Conservation (phyloP, 2,888 invertebrate species). For the Empis stercorea region DNA sequence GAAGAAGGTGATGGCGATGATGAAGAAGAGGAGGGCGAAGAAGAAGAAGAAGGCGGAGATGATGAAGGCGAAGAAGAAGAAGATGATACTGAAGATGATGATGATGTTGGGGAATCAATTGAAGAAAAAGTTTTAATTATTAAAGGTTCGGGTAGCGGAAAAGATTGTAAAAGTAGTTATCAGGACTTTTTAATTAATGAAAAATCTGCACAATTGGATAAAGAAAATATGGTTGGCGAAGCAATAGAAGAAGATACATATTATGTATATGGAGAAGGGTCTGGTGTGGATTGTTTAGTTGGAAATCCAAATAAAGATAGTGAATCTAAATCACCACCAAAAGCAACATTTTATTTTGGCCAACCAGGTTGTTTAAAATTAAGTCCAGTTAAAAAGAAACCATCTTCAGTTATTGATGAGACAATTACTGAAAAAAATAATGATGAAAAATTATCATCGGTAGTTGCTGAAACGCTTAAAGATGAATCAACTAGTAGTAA, state of each 20-base stretch:
- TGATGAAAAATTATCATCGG: no score
- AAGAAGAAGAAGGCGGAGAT: conserved; percentile 20
- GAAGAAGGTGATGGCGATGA: conserved; percentile 21
- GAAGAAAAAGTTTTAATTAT: conserved; percentile 61
- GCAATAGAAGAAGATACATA: conserved; percentile 59
- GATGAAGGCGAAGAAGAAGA: conserved; percentile 27
- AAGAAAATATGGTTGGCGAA: conserved; percentile 32
- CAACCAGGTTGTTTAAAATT: conserved; percentile 36
- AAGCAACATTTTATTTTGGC: conserved; percentile 37
- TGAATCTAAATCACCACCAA: conserved; percentile 19
- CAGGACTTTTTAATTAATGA: conserved; percentile 17
- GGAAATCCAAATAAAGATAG: conserved; percentile 45
- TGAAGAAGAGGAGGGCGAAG: conserved; percentile 19
- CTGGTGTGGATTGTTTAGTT: conserved; percentile 57
- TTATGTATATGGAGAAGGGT: conserved; percentile 58
- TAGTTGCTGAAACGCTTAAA: background rate
- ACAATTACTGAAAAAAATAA: no score
- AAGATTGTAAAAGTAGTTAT: conserved; percentile 44
- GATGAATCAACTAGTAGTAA: conserved; percentile 5
- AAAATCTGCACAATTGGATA: background rate
- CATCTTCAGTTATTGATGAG: background rate
- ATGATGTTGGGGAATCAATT: conserved; percentile 46
- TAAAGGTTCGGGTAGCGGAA: conserved; percentile 55
- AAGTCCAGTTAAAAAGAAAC: conserved; percentile 26
- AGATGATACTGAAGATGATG: conserved; percentile 23